Evolutionary conservation across 1,140 invertebrate genomes (phyloP).

Genomic region (Penaeus vannamei): DNA sequence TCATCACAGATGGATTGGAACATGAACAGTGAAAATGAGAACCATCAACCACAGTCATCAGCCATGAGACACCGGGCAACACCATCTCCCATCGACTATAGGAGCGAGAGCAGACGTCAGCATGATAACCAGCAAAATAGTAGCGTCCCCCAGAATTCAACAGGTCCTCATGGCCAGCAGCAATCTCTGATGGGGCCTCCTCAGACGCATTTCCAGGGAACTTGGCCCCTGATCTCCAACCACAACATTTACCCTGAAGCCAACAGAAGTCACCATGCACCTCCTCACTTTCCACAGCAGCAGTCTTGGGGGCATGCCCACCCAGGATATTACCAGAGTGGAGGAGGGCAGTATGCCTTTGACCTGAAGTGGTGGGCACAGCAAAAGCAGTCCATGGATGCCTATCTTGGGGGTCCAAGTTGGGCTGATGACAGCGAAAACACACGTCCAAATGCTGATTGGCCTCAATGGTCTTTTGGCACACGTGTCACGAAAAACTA

Average conservation of each 20-base stretch:
- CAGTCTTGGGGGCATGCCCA: slow-evolving; percentile 53
- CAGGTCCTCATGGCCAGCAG: slow-evolving; percentile 33
- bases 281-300: slow-evolving; percentile 38
- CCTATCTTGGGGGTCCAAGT: slow-evolving; percentile 53
- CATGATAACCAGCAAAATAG: slow-evolving; percentile 49
- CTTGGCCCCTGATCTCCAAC: slow-evolving; percentile 47
- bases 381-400: slow-evolving; percentile 63
- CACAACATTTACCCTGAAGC: slow-evolving; percentile 40
- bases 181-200: slow-evolving; percentile 56
- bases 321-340: slow-evolving; percentile 40
- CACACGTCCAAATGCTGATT: slow-evolving; percentile 34
- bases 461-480: slow-evolving; percentile 56
- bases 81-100: slow-evolving; percentile 63
- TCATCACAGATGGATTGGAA: slow-evolving; percentile 55
- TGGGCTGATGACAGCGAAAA: slow-evolving; percentile 40
- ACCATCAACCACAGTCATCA: slow-evolving; percentile 9
- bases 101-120: slow-evolving; percentile 61
- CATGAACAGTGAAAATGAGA: slow-evolving; percentile 35
- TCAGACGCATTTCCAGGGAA: slow-evolving; percentile 42
- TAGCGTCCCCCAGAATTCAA: slow-evolving; percentile 36
- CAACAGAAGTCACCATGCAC: slow-evolving; percentile 44
- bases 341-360: slow-evolving; percentile 47
- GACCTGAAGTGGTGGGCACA: slow-evolving; percentile 65
- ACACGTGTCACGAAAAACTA: slow-evolving; percentile 53
- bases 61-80: slow-evolving; percentile 45